A percentile compares a stretch with the other conserved stretches of the same genome.
phyloP scores from a whole-genome alignment of 2,113 vertebrate species.

The Limanda limanda region DNA sequence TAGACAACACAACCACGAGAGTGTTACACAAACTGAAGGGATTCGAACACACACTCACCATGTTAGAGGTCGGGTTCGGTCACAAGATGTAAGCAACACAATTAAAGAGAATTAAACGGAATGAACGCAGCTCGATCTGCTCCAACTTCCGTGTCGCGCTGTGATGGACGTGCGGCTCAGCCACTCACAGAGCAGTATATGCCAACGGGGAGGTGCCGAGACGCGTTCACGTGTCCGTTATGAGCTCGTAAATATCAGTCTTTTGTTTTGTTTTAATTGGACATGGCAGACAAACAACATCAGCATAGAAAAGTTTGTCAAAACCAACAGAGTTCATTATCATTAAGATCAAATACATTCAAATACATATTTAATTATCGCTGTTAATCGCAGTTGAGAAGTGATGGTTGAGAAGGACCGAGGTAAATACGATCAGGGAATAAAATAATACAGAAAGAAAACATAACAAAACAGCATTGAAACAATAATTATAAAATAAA shows the following conservation, averaged over 20 bases:
- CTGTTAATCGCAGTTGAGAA: too few species aligned
- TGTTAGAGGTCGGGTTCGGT: slow-evolving; percentile 68
- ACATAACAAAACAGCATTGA: too few species aligned
- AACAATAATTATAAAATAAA: too few species aligned
- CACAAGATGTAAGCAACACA: slow-evolving; percentile 56
- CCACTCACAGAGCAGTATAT: slow-evolving; percentile 50
- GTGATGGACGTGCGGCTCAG: slow-evolving; percentile 26
- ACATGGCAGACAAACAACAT: too few species aligned
- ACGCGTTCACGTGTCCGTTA: slow-evolving; percentile 22
- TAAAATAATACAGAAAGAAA: too few species aligned
- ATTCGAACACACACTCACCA: slow-evolving; percentile 62
- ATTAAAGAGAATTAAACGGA: slow-evolving; percentile 24
- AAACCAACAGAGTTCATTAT: too few species aligned
- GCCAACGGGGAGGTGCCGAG: neutral
- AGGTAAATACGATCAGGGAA: too few species aligned
- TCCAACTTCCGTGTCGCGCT: neutral
- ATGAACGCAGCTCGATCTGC: slow-evolving; percentile 23
- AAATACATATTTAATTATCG: too few species aligned
- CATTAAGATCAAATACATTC: too few species aligned
- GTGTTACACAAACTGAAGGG: neutral
- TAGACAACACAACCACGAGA: neutral
- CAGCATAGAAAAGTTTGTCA: too few species aligned
- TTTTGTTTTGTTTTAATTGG: neutral
- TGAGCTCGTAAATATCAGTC: neutral
- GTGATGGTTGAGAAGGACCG: too few species aligned